These are phyloP conservation scores for Zosterops japonicus DNA, from an alignment of 2,113 vertebrate genomes.

Conservation along the genomic window DNA sequence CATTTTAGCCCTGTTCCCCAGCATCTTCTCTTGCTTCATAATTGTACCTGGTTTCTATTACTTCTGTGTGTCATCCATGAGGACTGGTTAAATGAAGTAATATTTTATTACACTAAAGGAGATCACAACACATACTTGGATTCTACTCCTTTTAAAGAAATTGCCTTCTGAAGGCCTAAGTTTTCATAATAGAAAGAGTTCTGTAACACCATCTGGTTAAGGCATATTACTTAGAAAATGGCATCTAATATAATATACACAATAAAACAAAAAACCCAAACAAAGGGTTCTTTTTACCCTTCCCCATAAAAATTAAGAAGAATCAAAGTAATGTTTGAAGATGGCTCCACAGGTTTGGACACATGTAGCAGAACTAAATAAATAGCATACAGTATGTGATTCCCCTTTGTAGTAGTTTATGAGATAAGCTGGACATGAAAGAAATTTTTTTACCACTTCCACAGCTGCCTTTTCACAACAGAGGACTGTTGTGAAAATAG, in stretches of 20 bases:
- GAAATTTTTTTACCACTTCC: background rate
- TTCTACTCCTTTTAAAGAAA: background rate
- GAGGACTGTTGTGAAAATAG: background rate
- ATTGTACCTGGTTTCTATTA: background rate
- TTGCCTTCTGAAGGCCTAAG: background rate
- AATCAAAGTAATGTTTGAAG: background rate
- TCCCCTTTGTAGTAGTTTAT: background rate
- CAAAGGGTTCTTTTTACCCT: background rate
- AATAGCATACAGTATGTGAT: fast-evolving
- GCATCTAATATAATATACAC: background rate
- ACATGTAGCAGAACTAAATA: background rate
- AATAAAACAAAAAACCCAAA: background rate
- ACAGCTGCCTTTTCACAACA: background rate
- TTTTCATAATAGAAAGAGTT: background rate
- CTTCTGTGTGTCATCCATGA: background rate
- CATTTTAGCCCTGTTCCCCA: background rate
- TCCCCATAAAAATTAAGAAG: background rate
- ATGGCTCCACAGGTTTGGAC: background rate
- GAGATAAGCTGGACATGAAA: background rate
- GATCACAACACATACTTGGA: background rate
- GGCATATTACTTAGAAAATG: background rate
- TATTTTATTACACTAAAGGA: background rate
- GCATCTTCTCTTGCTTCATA: background rate
- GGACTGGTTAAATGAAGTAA: background rate
- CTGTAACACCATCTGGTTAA: background rate